Conservation (phyloP, 2,113 vertebrate species). For the Malaclemys terrapin region DNA sequence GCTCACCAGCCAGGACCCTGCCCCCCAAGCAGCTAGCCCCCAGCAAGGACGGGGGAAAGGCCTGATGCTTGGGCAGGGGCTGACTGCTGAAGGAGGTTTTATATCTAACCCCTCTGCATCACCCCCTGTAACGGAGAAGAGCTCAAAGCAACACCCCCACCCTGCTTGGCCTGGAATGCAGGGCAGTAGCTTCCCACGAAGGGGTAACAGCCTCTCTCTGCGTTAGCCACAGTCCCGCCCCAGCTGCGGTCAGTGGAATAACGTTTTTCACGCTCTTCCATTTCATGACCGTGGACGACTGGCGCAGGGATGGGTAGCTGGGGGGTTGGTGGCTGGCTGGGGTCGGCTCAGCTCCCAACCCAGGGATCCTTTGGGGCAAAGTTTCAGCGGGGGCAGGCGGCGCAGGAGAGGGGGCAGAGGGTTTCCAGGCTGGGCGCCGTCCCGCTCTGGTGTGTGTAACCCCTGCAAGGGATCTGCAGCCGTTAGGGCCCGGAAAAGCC, state of each 20-base stretch:
- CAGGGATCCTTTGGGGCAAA: neutral
- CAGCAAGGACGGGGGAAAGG: neutral
- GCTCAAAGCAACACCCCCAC: neutral
- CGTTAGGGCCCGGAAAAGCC: neutral
- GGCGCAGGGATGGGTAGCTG: no score
- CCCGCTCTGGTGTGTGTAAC: neutral
- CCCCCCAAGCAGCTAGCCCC: neutral
- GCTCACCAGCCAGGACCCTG: accelerated
- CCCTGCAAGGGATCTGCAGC: neutral
- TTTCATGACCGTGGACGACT: no score
- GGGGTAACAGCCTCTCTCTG: neutral
- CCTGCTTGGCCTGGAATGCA: no score
- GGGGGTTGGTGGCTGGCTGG: neutral
- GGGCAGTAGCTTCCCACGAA: neutral
- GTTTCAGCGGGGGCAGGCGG: neutral
- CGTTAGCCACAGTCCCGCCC: neutral
- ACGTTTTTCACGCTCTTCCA: neutral
- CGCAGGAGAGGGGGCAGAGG: neutral
- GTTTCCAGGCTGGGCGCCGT: accelerated
- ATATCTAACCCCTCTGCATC: neutral
- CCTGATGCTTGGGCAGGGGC: neutral
- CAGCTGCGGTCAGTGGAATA: no score
- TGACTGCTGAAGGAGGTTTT: neutral
- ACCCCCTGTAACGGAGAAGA: neutral
- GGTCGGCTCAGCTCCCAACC: neutral